These are phyloP conservation scores for Esox niger DNA, from an alignment of 2,113 vertebrate species.

Conservation along the genomic window DNA sequence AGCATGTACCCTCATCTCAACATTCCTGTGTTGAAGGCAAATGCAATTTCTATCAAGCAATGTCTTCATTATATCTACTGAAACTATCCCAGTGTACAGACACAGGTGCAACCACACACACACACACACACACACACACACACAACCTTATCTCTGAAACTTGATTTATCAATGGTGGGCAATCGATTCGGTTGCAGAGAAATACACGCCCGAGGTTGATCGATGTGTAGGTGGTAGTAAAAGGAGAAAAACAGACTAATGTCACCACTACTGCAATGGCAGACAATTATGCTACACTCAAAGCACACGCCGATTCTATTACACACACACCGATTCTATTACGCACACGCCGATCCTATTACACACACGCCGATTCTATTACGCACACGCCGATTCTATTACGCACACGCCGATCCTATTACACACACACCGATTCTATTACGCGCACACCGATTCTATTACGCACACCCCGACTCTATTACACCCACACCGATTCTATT, in stretches of 20 bases:
- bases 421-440: conserved; percentile 15
- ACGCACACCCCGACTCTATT: too few relatives aligned
- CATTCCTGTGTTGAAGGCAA: conserved; percentile 45
- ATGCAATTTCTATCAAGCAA: conserved; percentile 46
- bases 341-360: conserved; percentile 28
- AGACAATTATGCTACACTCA: too few relatives aligned
- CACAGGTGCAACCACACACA: neutral
- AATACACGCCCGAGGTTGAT: neutral
- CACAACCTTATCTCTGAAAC: neutral
- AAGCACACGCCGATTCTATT: too few relatives aligned
- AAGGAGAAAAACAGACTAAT: neutral
- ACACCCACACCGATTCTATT: conserved; percentile 29
- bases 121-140: neutral
- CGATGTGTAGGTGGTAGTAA: neutral
- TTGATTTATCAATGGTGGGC: neutral
- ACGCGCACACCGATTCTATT: too few relatives aligned
- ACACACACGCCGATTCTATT: conserved; percentile 14
- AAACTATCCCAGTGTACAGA: neutral
- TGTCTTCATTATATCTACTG: conserved; percentile 39
- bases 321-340: too few relatives aligned
- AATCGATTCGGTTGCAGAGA: neutral
- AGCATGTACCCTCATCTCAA: conserved; percentile 20
- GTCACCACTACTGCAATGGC: conserved; percentile 5
- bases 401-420: conserved; percentile 28
- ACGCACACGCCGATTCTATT: too few relatives aligned